Evolutionary conservation across 2,888 invertebrate genomes (phyloP).

Genomic region (Scaptomyza caliginosa): DNA sequence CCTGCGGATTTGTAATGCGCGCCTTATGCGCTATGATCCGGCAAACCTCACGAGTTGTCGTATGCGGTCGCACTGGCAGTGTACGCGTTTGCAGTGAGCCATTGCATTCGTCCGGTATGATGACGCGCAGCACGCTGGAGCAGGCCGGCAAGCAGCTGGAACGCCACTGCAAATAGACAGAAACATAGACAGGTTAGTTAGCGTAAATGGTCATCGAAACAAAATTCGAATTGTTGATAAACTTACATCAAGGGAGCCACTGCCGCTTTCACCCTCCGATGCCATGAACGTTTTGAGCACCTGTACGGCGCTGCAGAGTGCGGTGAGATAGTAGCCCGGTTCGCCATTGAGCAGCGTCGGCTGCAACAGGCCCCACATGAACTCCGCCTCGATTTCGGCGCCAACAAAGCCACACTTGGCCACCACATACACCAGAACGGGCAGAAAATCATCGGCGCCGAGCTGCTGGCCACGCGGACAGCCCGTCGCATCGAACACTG

Average conservation of each 20-base stretch:
- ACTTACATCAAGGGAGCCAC: constrained; percentile 84
- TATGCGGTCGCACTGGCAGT: constrained; percentile 95
- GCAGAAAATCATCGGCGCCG: constrained; percentile 95
- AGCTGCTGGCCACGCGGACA: constrained; percentile 84
- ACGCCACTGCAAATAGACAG: constrained; percentile 83
- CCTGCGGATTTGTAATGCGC: constrained; percentile 97
- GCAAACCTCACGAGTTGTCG: constrained; percentile 96
- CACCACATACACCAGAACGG: constrained; percentile 95
- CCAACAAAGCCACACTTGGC: constrained; percentile 95
- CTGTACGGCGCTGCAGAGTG: constrained; percentile 94
- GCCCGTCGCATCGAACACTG: constrained; percentile 90
- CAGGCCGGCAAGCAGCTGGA: constrained; percentile 85
- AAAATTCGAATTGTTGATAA: background rate
- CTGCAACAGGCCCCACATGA: constrained; percentile 97
- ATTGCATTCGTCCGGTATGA: constrained; percentile 96
- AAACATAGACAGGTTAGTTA: background rate
- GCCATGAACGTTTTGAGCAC: constrained; percentile 84
- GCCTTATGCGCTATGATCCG: constrained; percentile 97
- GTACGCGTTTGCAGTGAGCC: constrained; percentile 96
- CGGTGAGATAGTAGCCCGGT: constrained; percentile 97
- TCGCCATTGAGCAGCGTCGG: constrained; percentile 95
- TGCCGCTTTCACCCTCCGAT: constrained; percentile 83
- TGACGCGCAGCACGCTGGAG: constrained; percentile 93
- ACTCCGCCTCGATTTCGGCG: constrained; percentile 97
- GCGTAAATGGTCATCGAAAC: background rate